A percentile compares a stretch with the other conserved stretches of the same genome.
These are phyloP conservation scores for Camptogramma bilineatum DNA, from an alignment of 2,888 invertebrate species.

Conservation along the genomic window DNA sequence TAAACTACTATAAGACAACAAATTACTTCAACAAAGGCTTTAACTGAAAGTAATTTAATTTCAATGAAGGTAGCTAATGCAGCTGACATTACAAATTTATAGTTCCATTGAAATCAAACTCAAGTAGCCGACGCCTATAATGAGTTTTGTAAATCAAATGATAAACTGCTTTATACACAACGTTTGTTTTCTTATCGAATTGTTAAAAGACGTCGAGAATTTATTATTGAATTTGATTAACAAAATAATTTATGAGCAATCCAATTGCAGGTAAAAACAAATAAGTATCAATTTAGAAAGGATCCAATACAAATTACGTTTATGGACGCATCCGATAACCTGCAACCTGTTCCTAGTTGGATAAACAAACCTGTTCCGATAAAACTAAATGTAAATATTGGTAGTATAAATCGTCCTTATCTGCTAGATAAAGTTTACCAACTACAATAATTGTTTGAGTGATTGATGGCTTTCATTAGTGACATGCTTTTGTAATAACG, in stretches of 20 bases:
- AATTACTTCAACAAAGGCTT: conserved; percentile 55
- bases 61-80: conserved; percentile 46
- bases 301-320: conserved; percentile 79
- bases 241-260: conserved; percentile 64
- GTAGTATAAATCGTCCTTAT: conserved; percentile 73
- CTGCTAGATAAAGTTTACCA: conserved; percentile 57
- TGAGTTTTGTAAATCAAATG: conserved; percentile 28
- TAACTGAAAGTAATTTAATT: conserved; percentile 57
- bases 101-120: conserved; percentile 60
- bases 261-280: conserved; percentile 65
- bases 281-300: conserved; percentile 75
- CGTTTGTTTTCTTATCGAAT: conserved; percentile 29
- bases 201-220: conserved; percentile 53
- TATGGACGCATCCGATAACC: conserved; percentile 72
- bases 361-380: conserved; percentile 80
- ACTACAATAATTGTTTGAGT: conserved; percentile 57
- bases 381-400: conserved; percentile 79
- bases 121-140: conserved; percentile 46
- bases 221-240: conserved; percentile 59
- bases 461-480: conserved; percentile 49
- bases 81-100: conserved; percentile 60
- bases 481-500: conserved; percentile 36
- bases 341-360: conserved; percentile 77
- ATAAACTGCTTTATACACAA: conserved; percentile 10
- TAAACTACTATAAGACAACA: neutral